Percentiles rank a stretch among this genome's conserved stretches.
Conservation (phyloP, 2,113 vertebrate genomes). For the Cheilinus undulatus region DNA sequence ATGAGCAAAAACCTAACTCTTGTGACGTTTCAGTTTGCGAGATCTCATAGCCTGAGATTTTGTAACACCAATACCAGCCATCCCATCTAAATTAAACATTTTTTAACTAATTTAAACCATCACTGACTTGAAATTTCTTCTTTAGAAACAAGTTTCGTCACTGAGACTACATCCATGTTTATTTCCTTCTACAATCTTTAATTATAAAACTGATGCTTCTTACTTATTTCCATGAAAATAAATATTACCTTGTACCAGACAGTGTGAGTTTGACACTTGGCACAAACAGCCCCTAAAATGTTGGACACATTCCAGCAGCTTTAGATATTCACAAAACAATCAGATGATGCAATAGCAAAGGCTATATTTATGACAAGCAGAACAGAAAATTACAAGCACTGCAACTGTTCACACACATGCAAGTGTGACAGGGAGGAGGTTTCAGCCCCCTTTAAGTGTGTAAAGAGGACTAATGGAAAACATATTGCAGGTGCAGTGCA, state of each 20-base stretch:
- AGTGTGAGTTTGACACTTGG: constrained; percentile 11
- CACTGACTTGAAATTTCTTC: no score
- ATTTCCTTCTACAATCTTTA: no score
- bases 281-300: background rate
- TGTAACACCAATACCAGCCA: no score
- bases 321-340: constrained; percentile 10
- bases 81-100: no score
- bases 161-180: no score
- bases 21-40: no score
- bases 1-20: no score
- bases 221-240: constrained; percentile 2
- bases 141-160: no score
- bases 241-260: background rate
- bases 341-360: constrained; percentile 7
- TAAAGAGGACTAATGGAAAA: constrained; percentile 28
- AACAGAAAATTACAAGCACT: constrained; percentile 31
- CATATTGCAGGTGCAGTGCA: constrained; percentile 13
- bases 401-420: constrained; percentile 12
- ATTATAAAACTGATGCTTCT: no score
- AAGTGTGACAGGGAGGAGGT: background rate
- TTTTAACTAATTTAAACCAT: no score
- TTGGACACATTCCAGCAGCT: constrained; percentile 34
- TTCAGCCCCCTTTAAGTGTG: constrained; percentile 7
- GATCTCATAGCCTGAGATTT: no score
- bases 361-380: constrained; percentile 35